Percentiles rank a stretch among this genome's conserved stretches.
Evolutionary conservation across 2,113 vertebrate genomes (phyloP).

Genomic region (Thalassoma bifasciatum): DNA sequence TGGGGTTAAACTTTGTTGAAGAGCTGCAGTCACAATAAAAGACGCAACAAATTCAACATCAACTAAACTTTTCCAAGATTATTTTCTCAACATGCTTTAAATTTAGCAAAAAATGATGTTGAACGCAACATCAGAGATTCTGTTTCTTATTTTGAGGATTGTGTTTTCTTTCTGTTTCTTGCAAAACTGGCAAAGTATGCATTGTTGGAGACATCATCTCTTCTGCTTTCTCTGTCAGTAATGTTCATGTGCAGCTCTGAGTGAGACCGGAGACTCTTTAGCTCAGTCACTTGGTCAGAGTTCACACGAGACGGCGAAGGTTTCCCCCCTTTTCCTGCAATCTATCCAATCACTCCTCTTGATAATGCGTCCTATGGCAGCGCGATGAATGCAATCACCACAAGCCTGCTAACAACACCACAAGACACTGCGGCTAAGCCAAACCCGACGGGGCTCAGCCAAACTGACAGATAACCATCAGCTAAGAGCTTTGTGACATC

Average conservation of each 20-base stretch:
- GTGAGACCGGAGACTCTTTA: conserved; percentile 25
- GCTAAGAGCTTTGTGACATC: conserved; percentile 83
- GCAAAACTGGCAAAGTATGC: too few relatives aligned
- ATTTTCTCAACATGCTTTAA: too few relatives aligned
- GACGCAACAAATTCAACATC: too few relatives aligned
- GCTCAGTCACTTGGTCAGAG: conserved; percentile 38
- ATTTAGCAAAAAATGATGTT: too few relatives aligned
- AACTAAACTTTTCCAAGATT: too few relatives aligned
- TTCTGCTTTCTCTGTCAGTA: too few relatives aligned
- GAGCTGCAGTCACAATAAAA: too few relatives aligned
- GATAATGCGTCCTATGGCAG: conserved; percentile 70
- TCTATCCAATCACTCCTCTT: conserved; percentile 60
- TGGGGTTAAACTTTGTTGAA: too few relatives aligned
- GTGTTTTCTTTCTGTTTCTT: too few relatives aligned
- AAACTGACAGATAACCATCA: conserved; percentile 79
- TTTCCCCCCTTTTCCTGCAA: conserved; percentile 29
- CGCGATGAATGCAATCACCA: conserved; percentile 69
- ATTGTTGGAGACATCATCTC: too few relatives aligned
- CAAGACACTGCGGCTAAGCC: conserved; percentile 67
- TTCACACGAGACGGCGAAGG: conserved; percentile 36
- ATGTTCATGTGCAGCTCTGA: not conserved
- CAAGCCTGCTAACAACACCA: conserved; percentile 70
- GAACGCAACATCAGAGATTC: too few relatives aligned
- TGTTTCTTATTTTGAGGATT: too few relatives aligned
- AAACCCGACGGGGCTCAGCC: conserved; percentile 63